A percentile compares a stretch with the other conserved stretches of the same genome.
Evolutionary conservation across 2,113 vertebrate genomes (phyloP).

Genomic region (Mellivora capensis): DNA sequence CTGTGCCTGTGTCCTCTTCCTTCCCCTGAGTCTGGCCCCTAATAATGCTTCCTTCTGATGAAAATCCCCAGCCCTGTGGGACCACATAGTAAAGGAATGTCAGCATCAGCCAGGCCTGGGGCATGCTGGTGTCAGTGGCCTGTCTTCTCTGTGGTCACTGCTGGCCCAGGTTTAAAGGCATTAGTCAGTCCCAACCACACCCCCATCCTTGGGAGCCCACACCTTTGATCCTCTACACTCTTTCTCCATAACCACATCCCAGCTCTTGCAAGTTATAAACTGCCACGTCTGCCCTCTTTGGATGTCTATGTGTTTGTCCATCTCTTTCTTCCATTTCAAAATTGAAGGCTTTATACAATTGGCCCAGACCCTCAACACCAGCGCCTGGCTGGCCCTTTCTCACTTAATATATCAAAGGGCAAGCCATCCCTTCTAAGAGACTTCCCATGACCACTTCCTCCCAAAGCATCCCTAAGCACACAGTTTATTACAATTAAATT

Average conservation of each 20-base stretch:
- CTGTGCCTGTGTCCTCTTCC: not conserved
- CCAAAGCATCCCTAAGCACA: not conserved
- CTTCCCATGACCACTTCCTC: not conserved
- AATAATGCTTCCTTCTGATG: not conserved
- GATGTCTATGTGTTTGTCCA: not conserved
- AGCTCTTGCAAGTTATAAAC: not conserved
- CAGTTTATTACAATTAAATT: not conserved
- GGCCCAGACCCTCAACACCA: not conserved
- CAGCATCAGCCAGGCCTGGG: not conserved
- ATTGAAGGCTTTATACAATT: not conserved
- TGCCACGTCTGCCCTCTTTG: not conserved
- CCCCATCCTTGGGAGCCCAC: not conserved
- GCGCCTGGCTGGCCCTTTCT: not conserved
- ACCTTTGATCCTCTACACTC: conserved; percentile 61
- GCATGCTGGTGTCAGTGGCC: conserved; percentile 43
- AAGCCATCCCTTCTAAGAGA: not conserved
- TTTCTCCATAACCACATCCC: conserved; percentile 60
- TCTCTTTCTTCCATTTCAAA: not conserved
- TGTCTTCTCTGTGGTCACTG: conserved; percentile 45
- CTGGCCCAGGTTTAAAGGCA: conserved; percentile 58
- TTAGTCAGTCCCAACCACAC: not conserved
- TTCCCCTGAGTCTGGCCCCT: not conserved
- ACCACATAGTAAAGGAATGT: conserved; percentile 3
- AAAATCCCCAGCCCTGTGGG: not conserved
- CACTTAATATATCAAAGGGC: not conserved